phyloP scores from a whole-genome alignment of 1,140 invertebrate species.

The Gryon sp. region DNA sequence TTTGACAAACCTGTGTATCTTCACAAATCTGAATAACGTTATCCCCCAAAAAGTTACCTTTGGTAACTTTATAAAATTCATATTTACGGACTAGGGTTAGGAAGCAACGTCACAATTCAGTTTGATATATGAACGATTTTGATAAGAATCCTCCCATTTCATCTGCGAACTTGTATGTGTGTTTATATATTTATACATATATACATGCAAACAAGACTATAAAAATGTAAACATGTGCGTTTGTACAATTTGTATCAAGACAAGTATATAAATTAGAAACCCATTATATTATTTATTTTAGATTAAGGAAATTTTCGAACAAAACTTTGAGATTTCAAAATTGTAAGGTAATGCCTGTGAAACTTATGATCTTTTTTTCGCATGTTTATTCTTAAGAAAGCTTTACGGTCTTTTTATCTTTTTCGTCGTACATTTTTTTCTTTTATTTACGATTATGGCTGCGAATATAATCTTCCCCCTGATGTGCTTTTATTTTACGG shows the following conservation, averaged over 20 bases:
- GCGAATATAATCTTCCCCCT: slow-evolving; percentile 22
- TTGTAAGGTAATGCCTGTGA: slow-evolving; percentile 4
- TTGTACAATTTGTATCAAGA: too few relatives aligned
- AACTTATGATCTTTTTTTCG: slow-evolving; percentile 31
- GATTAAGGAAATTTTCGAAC: background rate
- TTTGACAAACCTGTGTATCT: too few relatives aligned
- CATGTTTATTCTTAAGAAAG: slow-evolving; percentile 35
- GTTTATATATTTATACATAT: too few relatives aligned
- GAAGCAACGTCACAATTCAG: slow-evolving; percentile 20
- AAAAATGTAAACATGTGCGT: too few relatives aligned
- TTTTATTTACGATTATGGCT: slow-evolving; percentile 50
- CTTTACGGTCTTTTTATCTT: slow-evolving; percentile 33
- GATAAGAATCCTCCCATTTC: slow-evolving; percentile 9
- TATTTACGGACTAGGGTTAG: slow-evolving; percentile 22
- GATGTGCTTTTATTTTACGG: slow-evolving; percentile 12
- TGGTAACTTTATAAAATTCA: slow-evolving; percentile 1
- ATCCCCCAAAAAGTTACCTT: too few relatives aligned
- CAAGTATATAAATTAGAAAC: too few relatives aligned
- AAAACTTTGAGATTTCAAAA: slow-evolving; percentile 8
- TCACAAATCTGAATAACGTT: too few relatives aligned
- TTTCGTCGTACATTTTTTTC: slow-evolving; percentile 27
- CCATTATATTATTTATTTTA: too few relatives aligned
- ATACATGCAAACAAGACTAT: too few relatives aligned
- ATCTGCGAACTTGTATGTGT: too few relatives aligned
- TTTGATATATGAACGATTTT: slow-evolving; percentile 14